Percentiles rank a stretch among this genome's conserved stretches.
phyloP scores from a whole-genome alignment of 2,888 invertebrate species.

The Slavum lentiscoides region DNA sequence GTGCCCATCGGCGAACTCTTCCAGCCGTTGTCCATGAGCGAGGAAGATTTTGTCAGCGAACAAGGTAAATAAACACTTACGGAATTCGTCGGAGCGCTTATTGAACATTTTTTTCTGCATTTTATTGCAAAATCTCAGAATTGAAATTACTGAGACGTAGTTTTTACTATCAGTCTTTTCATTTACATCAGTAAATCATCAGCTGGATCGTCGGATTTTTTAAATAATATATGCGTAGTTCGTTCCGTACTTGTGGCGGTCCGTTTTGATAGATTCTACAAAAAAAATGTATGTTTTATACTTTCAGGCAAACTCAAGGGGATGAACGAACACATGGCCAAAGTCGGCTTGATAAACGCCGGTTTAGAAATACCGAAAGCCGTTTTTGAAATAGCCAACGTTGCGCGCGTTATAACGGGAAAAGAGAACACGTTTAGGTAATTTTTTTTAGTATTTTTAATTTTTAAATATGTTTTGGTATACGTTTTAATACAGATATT shows the following conservation, averaged over 20 bases:
- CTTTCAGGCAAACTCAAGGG: constrained; percentile 72
- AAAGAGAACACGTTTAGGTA: constrained; percentile 65
- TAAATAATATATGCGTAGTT: no score
- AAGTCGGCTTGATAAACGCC: constrained; percentile 58
- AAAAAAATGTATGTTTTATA: not conserved
- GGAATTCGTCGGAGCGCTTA: no score
- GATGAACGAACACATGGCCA: constrained; percentile 79
- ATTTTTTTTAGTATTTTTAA: constrained; percentile 57
- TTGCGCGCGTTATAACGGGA: constrained; percentile 68
- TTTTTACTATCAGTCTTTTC: no score
- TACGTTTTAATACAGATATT: not conserved
- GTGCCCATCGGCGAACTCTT: constrained; percentile 87
- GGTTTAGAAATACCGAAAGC: constrained; percentile 65
- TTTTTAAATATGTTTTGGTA: not conserved
- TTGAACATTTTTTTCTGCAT: no score
- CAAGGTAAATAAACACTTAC: constrained; percentile 62
- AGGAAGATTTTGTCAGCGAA: constrained; percentile 71
- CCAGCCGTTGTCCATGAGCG: constrained; percentile 76
- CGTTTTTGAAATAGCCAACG: constrained; percentile 77
- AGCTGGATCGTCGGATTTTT: no score
- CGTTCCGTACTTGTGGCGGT: no score
- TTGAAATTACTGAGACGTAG: no score
- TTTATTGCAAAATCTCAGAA: no score
- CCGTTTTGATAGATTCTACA: no score
- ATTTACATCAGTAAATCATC: no score